These are phyloP conservation scores for Phalacrocorax brasilianus DNA, from an alignment of 2,113 vertebrate species.

Conservation along the genomic window DNA sequence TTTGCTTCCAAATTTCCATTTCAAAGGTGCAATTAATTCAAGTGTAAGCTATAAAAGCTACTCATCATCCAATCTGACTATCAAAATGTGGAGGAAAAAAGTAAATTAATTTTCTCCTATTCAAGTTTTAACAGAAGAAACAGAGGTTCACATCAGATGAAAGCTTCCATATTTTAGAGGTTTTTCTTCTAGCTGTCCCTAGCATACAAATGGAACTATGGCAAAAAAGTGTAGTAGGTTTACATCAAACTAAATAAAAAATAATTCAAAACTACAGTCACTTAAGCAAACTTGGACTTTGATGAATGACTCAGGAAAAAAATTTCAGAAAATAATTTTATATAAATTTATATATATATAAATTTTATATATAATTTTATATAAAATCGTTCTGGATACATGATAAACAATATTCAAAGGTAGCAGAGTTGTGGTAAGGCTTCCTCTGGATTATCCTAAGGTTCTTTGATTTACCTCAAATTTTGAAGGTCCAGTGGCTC, in stretches of 20 bases:
- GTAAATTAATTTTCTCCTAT: neutral
- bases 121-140: slow-evolving; percentile 9
- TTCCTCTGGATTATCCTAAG: neutral
- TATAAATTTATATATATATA: too few relatives aligned
- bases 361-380: neutral
- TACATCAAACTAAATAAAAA: neutral
- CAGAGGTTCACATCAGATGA: neutral
- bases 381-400: neutral
- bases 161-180: neutral
- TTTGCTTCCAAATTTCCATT: slow-evolving; percentile 46
- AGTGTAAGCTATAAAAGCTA: slow-evolving; percentile 1
- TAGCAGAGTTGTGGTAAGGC: neutral
- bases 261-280: neutral
- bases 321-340: neutral
- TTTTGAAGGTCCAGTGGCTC: neutral
- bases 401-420: neutral
- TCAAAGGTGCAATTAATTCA: slow-evolving; percentile 37
- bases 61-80: neutral
- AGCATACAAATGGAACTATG: neutral
- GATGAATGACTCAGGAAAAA: neutral
- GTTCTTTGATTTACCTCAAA: neutral
- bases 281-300: neutral
- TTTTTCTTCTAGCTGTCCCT: neutral
- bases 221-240: neutral
- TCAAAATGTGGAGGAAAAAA: neutral